Evolutionary conservation across 1,140 invertebrate species (phyloP), one percentile per base, ranked within the genome.

Genomic region (Brachionus calyciflorus): DNA sequence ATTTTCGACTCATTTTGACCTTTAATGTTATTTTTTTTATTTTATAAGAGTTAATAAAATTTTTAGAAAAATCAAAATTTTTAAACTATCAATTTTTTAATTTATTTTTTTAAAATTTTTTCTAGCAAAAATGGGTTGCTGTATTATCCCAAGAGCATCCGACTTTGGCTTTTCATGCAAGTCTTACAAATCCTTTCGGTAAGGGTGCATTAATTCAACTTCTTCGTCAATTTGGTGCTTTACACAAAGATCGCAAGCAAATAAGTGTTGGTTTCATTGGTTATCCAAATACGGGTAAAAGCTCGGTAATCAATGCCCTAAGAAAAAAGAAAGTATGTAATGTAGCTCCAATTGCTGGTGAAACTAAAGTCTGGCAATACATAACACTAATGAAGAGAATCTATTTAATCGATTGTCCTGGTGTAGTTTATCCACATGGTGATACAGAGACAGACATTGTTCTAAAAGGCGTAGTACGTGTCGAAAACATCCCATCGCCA

Each of bases 211-310:
- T 99, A 0, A 99, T 99, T 75, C 96, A 96, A 86, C 84, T 99
- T 17, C 85, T 99, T 3, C 88, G 96, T 26, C 96, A 99, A 83
- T 94, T 99, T 87, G 91, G 75, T 9, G 51, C 86, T 86, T 86
- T 98, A 0, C 95, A 98, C 81, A 89, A 79, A 60, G 94, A 98
- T 81, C 95, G 95, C 81, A 96, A 97, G 82, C 94, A 99, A 87
- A 99, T 99, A 44, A 97, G 93, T 84, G 93, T 99, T 68, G 97
- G 96, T 12, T 93, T 99, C 77, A 97, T 99, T 83, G 97, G 97
- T 0, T 99, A 99, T 86, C 97, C 97, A 3, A 99, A 99, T 88
- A 93, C 94, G 10, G 97, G 97, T 0, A 99, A 99, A 86, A 97
- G 94, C 78, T 98, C 95, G 7, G 90, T 99, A 21, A 98, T 99